phyloP scores from a whole-genome alignment of 2,888 invertebrate genomes.

The Nephrotoma guestfalica region DNA sequence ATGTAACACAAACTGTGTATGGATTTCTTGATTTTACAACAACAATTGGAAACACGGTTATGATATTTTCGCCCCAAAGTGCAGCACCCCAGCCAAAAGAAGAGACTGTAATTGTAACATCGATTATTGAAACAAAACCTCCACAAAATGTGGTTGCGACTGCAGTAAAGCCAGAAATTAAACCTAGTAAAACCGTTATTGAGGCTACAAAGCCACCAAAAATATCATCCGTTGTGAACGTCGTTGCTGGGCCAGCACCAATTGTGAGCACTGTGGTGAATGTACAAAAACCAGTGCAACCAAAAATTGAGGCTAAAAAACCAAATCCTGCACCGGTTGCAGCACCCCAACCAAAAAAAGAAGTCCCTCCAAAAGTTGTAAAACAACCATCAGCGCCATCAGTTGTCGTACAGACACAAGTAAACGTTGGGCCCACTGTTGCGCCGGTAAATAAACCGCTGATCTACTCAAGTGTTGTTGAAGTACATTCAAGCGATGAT shows the following conservation, averaged over 20 bases:
- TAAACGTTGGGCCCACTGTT: conserved; percentile 19
- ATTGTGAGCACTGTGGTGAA: conserved; percentile 4
- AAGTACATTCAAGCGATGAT: conserved; percentile 32
- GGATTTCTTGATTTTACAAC: conserved; percentile 90
- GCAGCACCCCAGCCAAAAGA: conserved; percentile 33
- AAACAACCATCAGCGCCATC: conserved; percentile 14
- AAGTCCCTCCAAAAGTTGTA: conserved; percentile 27
- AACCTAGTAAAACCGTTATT: conserved; percentile 30
- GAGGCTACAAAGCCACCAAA: conserved; percentile 13
- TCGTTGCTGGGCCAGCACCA: conserved; percentile 12
- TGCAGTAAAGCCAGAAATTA: conserved; percentile 22
- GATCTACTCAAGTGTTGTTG: conserved; percentile 40
- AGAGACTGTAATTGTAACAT: conserved; percentile 11
- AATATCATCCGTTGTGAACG: conserved; percentile 16
- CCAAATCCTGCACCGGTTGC: conserved; percentile 16
- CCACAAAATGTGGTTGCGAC: conserved; percentile 10
- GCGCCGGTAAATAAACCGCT: conserved; percentile 8
- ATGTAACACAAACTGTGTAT: conserved; percentile 80
- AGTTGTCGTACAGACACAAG: conserved; percentile 22
- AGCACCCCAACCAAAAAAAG: conserved; percentile 11
- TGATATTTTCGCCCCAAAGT: conserved; percentile 87
- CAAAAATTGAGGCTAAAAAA: conserved; percentile 34
- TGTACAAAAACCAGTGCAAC: conserved; percentile 19
- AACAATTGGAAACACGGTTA: conserved; percentile 84
- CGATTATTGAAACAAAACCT: conserved; percentile 18